Evolutionary conservation across 2,888 invertebrate genomes (phyloP).

Genomic region (Eupithecia insigniata): DNA sequence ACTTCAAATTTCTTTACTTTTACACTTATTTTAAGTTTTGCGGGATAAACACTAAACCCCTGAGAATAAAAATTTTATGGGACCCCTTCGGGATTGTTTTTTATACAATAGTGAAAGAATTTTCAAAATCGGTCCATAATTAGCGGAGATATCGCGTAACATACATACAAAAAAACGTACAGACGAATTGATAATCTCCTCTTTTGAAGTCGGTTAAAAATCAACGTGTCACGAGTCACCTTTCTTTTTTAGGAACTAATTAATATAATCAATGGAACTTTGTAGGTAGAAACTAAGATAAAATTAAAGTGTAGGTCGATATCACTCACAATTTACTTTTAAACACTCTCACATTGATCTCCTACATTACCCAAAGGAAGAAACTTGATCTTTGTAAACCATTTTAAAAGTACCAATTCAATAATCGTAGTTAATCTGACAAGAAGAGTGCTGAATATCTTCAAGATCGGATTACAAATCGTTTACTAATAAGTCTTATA

Average conservation of each 20-base stretch:
- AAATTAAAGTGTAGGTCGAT: slow-evolving; percentile 29
- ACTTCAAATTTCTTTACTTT: too few relatives aligned
- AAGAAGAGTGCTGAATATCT: slow-evolving; percentile 60
- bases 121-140: too few relatives aligned
- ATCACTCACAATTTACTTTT: slow-evolving; percentile 3
- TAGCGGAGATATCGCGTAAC: too few relatives aligned
- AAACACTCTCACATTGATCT: not conserved
- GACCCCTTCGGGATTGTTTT: too few relatives aligned
- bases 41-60: too few relatives aligned
- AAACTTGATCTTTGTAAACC: not conserved
- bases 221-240: not conserved
- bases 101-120: too few relatives aligned
- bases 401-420: slow-evolving; percentile 25
- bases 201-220: too few relatives aligned
- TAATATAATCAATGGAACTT: slow-evolving; percentile 7
- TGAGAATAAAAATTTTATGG: too few relatives aligned
- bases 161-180: too few relatives aligned
- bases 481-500: slow-evolving; percentile 66
- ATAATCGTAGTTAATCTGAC: slow-evolving; percentile 39
- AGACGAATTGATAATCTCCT: too few relatives aligned
- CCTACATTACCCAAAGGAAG: not conserved
- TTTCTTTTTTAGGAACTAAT: slow-evolving; percentile 7
- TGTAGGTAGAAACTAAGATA: slow-evolving; percentile 16
- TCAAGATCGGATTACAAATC: slow-evolving; percentile 73
- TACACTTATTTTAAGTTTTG: too few relatives aligned